Percentiles rank a stretch among this genome's conserved stretches.
Conservation (phyloP, 2,113 vertebrate genomes). For the Mesoclemmys tuberculata region DNA sequence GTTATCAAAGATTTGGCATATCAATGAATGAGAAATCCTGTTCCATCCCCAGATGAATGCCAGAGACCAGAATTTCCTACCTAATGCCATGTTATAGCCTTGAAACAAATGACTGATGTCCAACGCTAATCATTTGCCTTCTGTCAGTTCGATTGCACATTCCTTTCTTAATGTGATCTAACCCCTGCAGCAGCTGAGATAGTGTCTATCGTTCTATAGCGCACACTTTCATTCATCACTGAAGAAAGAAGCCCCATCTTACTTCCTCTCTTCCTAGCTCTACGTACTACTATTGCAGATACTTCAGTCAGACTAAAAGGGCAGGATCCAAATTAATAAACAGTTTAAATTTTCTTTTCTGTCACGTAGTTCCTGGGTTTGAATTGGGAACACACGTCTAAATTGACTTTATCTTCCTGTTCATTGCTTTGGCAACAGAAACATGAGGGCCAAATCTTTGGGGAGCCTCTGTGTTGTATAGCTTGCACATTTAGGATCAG, state of each 20-base stretch:
- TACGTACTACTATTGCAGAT: accelerated
- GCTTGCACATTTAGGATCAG: neutral
- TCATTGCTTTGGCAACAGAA: neutral
- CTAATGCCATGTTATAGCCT: neutral
- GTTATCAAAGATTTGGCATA: neutral
- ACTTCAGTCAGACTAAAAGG: neutral
- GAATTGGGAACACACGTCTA: neutral
- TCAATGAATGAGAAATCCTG: accelerated
- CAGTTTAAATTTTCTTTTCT: neutral
- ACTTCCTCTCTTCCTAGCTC: neutral
- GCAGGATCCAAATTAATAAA: neutral
- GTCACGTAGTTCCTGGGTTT: neutral
- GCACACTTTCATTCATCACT: conserved; percentile 69
- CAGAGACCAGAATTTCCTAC: conserved; percentile 5
- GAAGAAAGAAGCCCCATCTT: neutral
- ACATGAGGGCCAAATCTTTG: neutral
- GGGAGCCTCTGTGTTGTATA: neutral
- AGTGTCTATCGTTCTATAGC: conserved; percentile 55
- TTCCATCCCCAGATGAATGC: neutral
- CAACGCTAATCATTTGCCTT: conserved; percentile 63
- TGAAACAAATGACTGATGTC: conserved; percentile 70
- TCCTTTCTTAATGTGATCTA: conserved; percentile 69
- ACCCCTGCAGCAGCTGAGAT: conserved; percentile 72
- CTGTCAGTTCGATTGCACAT: conserved; percentile 63
- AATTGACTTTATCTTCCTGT: neutral